Conservation (phyloP, 2,888 invertebrate species). For the Dromius quadrimaculatus region DNA sequence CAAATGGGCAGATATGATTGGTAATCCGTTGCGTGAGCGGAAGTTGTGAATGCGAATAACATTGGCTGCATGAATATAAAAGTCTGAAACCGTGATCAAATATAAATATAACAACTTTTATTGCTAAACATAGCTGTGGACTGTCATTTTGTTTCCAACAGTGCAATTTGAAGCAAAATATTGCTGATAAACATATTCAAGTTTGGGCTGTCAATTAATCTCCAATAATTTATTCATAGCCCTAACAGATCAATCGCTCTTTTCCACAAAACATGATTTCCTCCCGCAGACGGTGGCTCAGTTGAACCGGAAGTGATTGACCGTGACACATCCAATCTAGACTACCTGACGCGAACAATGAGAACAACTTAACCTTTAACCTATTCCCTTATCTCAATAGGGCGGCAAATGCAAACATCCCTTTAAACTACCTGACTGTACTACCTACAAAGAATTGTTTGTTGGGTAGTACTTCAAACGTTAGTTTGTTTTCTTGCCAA, state of each 20-base stretch:
- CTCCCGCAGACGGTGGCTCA: slow-evolving; percentile 58
- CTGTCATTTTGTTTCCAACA: no score
- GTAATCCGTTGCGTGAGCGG: no score
- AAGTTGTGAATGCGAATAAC: no score
- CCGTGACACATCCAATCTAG: slow-evolving; percentile 61
- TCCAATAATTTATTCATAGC: slow-evolving; percentile 59
- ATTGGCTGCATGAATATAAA: no score
- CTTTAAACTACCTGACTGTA: not conserved
- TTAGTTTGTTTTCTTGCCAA: slow-evolving; percentile 6
- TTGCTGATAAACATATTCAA: no score
- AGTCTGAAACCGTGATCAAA: no score
- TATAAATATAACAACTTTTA: no score
- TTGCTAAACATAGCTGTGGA: no score
- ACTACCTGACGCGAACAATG: slow-evolving; percentile 38
- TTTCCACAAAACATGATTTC: slow-evolving; percentile 58
- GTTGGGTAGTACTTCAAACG: not conserved
- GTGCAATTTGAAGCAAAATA: no score
- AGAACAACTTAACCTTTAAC: slow-evolving; percentile 38
- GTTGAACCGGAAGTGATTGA: slow-evolving; percentile 60
- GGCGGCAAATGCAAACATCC: slow-evolving; percentile 7
- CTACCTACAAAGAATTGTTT: slow-evolving; percentile 5
- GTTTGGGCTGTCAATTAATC: slow-evolving; percentile 28
- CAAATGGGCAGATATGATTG: no score
- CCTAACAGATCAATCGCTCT: slow-evolving; percentile 52
- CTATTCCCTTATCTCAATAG: not conserved